Conservation (phyloP, 2,113 vertebrate genomes). For the Raja brachyura region DNA sequence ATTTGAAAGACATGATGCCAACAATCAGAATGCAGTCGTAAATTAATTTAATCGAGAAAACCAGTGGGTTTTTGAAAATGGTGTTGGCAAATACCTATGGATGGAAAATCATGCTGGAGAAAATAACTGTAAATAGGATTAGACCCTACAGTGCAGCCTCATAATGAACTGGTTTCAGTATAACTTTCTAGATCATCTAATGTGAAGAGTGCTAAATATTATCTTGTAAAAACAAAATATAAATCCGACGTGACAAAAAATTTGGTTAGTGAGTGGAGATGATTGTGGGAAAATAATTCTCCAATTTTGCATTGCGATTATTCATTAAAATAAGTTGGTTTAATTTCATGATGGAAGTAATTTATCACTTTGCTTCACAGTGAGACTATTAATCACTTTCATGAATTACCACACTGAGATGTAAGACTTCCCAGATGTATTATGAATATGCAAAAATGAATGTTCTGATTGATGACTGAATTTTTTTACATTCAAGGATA, state of each 20-base stretch:
- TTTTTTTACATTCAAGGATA: neutral
- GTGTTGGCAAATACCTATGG: neutral
- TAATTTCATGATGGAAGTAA: neutral
- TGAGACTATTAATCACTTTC: neutral
- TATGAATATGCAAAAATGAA: neutral
- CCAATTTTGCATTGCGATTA: neutral
- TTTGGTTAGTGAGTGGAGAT: neutral
- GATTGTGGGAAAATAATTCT: neutral
- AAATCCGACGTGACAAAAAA: neutral
- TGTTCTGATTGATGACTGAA: neutral
- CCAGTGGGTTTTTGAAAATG: neutral
- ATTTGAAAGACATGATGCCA: neutral
- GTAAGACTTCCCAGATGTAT: neutral
- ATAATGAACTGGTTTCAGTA: neutral
- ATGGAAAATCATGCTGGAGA: neutral
- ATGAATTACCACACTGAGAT: neutral
- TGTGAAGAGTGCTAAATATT: neutral
- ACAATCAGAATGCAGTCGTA: too few species aligned
- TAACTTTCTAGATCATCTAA: neutral
- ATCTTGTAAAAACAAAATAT: neutral
- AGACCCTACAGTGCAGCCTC: neutral
- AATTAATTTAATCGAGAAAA: neutral
- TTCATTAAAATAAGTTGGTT: conserved; percentile 19
- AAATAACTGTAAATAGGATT: neutral
- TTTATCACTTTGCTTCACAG: neutral